Evolutionary conservation across 1,140 invertebrate genomes (phyloP), one percentile per base, ranked within the genome.

Genomic region (Popillia japonica): DNA sequence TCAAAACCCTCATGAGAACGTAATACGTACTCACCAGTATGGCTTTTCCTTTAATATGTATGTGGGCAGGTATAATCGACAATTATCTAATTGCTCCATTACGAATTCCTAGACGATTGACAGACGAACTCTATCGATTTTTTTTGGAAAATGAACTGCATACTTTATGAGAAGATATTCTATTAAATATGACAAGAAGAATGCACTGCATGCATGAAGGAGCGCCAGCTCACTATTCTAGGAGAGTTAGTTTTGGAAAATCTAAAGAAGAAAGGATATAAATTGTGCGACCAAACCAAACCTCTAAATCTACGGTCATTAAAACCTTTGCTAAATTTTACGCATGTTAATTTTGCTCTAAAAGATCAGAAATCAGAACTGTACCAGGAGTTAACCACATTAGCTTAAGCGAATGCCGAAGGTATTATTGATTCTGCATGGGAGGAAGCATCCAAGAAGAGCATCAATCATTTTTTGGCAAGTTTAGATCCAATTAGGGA

Each of bases 201-300:
- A n/a, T n/a, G n/a, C n/a, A n/a, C n/a, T n/a, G n/a, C n/a, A n/a
- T n/a, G n/a, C n/a, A n/a, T n/a, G n/a, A n/a, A n/a, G n/a, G n/a
- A n/a, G n/a, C n/a, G n/a, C n/a, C n/a, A n/a, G n/a, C n/a, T n/a
- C n/a, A n/a, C n/a, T n/a, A n/a, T n/a, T n/a, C n/a, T n/a, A n/a
- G n/a, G n/a, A n/a, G n/a, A n/a, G n/a, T n/a, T 77, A 40, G 44
- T 22, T 22, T 10, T 77, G 48, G 76, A 77, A 17, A 77, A 77
- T 77, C 27, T 77, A 22, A 77, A 77, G 20, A 20, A 7, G 9
- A 64, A 40, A 64, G 59, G 59, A 23, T 77, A n/a, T 40, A 55
- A 23, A 14, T 40, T 68, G 23, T 40, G 17, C n/a, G 76, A 77
- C 27, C 7, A 20, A 4, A 61, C 20, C 22, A 77, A 22, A 17